Base-by-base conservation (phyloP, 2,113 vertebrate species). In the Malaclemys terrapin region DNA sequence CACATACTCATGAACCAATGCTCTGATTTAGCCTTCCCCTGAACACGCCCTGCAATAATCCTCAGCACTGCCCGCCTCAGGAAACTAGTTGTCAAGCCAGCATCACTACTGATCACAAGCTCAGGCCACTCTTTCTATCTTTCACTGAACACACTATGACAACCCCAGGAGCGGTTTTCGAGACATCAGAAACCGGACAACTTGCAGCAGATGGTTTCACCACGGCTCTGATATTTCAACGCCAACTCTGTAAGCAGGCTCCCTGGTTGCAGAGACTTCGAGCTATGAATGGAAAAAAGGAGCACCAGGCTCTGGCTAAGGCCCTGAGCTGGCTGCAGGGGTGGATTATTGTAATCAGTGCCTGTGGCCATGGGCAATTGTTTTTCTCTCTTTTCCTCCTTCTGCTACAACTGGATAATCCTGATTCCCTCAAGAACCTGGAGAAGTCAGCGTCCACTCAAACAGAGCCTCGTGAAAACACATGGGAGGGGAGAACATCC, bases 401-500 rank as follows among this genome's bases (percentile, higher is more conserved):
- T 9, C 38, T 76, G 20, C 62, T 65, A 19, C 38, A 25, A 45
- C 38, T 22, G 38, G 72, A 45, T 45, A 45, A 25, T 25, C 22
- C 72, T 13, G 38, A 45, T 76, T 76, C 22, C 20, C 38, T 38
- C 11, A 7, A 76, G 72, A 76, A 76, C 22, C 72, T 76, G 72
- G 38, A 76, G 38, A 42, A 22, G 38, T 45, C 69, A 12, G 50
- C 42, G 57, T 81, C 2, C 0, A 47, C 78, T 80, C 47, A 31
- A 8, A 19, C 8, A 31, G 9, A 47, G 27, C 78, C 47, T 19
- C 27, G 8, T 16, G 14, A 19, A 49, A 42, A 84, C 69, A 79
- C 5, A 24, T 38, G 82, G 5, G 50, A 11, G 47, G 56, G 3
- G 31, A 85, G 3, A 5, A 0, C 72, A 12, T 20, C 62, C 1